Percentiles rank a stretch among this genome's conserved stretches.
Evolutionary conservation across 2,113 vertebrate species (phyloP).

Genomic region (Agelaius tricolor): DNA sequence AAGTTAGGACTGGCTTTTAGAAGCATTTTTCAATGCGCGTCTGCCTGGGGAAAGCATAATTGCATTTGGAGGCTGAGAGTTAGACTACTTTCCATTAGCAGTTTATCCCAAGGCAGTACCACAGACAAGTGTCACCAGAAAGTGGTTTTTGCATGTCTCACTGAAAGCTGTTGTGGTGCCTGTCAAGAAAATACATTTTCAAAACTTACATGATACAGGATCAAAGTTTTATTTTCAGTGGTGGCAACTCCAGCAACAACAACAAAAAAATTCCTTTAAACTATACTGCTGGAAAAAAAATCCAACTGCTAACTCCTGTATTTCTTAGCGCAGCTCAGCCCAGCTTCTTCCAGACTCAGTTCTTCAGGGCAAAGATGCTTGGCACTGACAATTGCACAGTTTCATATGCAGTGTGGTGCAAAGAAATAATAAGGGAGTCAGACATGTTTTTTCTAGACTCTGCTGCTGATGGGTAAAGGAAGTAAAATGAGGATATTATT

Average conservation of each 20-base stretch:
- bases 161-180: background rate
- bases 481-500: slow-evolving; percentile 55
- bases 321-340: background rate
- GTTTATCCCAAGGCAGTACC: slow-evolving; percentile 4
- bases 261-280: background rate
- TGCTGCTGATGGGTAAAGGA: slow-evolving; percentile 36
- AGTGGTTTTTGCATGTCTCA: background rate
- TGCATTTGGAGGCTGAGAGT: background rate
- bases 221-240: background rate
- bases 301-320: background rate
- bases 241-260: background rate
- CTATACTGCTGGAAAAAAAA: background rate
- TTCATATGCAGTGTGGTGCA: background rate
- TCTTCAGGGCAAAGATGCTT: slow-evolving; percentile 42
- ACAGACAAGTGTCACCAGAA: slow-evolving; percentile 6
- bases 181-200: background rate
- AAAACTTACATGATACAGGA: background rate
- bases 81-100: background rate
- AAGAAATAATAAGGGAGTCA: slow-evolving; percentile 22
- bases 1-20: background rate
- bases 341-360: background rate
- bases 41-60: background rate
- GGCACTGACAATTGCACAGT: background rate
- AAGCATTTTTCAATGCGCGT: background rate
- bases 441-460: slow-evolving; percentile 19